phyloP scores from a whole-genome alignment of 2,113 vertebrate species.

The Aspidoscelis tigris region DNA sequence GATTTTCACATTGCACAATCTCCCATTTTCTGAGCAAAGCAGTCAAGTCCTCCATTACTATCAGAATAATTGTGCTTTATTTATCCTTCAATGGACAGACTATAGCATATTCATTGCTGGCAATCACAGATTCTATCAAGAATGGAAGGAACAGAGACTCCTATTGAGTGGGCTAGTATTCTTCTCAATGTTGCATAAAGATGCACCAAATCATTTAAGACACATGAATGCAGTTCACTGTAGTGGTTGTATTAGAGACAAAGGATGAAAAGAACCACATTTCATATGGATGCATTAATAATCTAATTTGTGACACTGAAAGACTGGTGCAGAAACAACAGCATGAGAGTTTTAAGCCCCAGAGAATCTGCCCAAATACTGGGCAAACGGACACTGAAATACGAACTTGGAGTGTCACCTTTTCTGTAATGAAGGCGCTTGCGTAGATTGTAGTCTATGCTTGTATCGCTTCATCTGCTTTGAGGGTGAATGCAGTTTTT shows the following conservation, averaged over 20 bases:
- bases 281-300: slow-evolving; percentile 76
- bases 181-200: slow-evolving; percentile 77
- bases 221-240: slow-evolving; percentile 67
- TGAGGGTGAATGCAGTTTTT: slow-evolving; percentile 96
- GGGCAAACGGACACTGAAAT: slow-evolving; percentile 75
- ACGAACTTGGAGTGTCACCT: slow-evolving; percentile 89
- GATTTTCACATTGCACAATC: slow-evolving; percentile 69
- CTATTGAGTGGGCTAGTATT: slow-evolving; percentile 65
- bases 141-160: slow-evolving; percentile 65
- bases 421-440: slow-evolving; percentile 87
- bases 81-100: slow-evolving; percentile 50
- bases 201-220: slow-evolving; percentile 79
- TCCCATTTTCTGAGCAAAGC: slow-evolving; percentile 67
- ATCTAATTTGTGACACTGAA: slow-evolving; percentile 76
- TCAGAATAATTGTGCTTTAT: slow-evolving; percentile 74
- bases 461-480: slow-evolving; percentile 89
- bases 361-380: slow-evolving; percentile 75
- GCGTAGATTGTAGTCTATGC: slow-evolving; percentile 89
- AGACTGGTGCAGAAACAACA: slow-evolving; percentile 77
- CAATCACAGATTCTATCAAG: slow-evolving; percentile 62
- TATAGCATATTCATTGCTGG: slow-evolving; percentile 73
- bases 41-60: slow-evolving; percentile 48
- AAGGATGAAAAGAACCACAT: slow-evolving; percentile 77
- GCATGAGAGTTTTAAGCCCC: slow-evolving; percentile 75
- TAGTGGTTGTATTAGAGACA: slow-evolving; percentile 75